Conservation (phyloP, 2,113 vertebrate species). For the Triplophysa dalaica region DNA sequence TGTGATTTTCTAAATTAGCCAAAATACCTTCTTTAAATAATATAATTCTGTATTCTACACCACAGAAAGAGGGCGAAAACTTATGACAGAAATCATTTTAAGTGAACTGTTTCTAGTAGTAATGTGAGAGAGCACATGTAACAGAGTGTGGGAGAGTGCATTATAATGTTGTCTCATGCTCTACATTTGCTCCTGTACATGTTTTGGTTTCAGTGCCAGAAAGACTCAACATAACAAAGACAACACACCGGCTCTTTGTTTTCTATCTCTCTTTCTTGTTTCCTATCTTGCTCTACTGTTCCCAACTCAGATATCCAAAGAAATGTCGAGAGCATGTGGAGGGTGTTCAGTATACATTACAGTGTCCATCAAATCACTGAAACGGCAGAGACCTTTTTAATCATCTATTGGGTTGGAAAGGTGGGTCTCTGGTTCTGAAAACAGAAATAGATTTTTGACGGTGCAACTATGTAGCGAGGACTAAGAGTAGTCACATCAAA, state of each 20-base stretch:
- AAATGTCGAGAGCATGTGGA: not conserved
- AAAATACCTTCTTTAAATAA: too few relatives aligned
- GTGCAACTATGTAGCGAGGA: constrained; percentile 15
- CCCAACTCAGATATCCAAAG: not conserved
- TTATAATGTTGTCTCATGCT: constrained; percentile 29
- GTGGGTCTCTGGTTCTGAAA: constrained; percentile 7
- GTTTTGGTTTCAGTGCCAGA: constrained; percentile 33
- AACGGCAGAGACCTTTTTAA: not conserved
- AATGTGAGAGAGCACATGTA: not conserved
- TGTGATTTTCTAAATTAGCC: too few relatives aligned
- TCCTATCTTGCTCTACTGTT: not conserved
- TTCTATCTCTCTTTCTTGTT: not conserved
- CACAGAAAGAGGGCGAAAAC: too few relatives aligned
- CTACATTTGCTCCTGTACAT: constrained; percentile 14
- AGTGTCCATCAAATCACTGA: not conserved
- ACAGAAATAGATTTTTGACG: constrained; percentile 31
- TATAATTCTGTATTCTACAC: too few relatives aligned
- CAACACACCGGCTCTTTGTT: not conserved
- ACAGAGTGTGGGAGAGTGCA: constrained; percentile 32
- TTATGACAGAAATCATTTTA: not conserved
- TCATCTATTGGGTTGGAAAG: constrained; percentile 14
- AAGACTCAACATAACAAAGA: constrained; percentile 26
- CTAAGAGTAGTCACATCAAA: constrained; percentile 15
- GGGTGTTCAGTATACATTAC: not conserved
- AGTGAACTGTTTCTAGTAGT: not conserved